Base-by-base conservation (phyloP, 2,888 invertebrate genomes). In the Sycophila texana region DNA sequence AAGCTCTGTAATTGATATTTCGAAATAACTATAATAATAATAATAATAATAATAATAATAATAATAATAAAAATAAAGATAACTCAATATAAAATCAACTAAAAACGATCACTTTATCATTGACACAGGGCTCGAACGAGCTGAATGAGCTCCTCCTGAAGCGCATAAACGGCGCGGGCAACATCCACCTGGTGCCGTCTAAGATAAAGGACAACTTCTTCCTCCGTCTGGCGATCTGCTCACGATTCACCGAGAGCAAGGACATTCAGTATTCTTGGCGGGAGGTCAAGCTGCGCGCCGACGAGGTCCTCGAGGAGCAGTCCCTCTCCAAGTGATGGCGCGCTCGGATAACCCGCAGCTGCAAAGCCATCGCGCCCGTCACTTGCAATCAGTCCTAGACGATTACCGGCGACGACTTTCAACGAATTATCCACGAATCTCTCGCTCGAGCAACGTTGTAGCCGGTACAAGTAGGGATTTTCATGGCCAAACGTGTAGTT, bases 131-230 rank as follows among this genome's bases (percentile, higher is more conserved):
- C 12, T 91, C 93, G 0, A 98, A 98, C 88, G 96, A 96, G 82
- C 85, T 93, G 2, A 98, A 96, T 87, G 97, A 98, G 89, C 92
- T 92, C 3, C 91, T 98, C 1, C 90, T 98, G 82, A 96, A 96
- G 87, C 93, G 93, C 76, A 95, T 99, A 80, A 98, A 98, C 89
- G 96, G 95, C 0, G 94, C 96, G 74, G 97, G 98, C 4, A 94
- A 96, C 84, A 97, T 99, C 83, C 98, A 98, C 89, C 92, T 99
- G 87, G 98, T 98, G 18, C 98, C 99, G 0, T 95, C 98, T 0
- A 96, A 96, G 91, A 95, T 98, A 79, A 93, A 94, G 63, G 96
- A 95, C 81, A 92, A 92, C 0, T 98, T 95, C 90, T 98, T 98
- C 91, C 91, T 99, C 67, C 93, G 99, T 79, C 93, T 99, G 90